phyloP scores from a whole-genome alignment of 1,140 invertebrate genomes.

The Neotoxoptera formosana region DNA sequence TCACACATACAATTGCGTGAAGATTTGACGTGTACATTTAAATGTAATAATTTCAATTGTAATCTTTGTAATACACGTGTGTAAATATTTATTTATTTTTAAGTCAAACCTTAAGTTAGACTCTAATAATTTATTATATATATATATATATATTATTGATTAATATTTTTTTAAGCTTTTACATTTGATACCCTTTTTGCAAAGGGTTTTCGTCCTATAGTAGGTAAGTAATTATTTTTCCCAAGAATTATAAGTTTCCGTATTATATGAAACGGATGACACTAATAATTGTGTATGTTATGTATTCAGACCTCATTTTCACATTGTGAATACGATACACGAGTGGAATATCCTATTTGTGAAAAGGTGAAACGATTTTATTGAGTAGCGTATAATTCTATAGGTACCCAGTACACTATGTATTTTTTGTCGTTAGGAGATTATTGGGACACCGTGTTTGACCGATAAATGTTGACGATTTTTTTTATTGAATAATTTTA shows the following conservation, averaged over 20 bases:
- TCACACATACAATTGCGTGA: background rate
- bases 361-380: conserved; percentile 17
- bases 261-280: background rate
- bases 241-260: background rate
- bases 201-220: background rate
- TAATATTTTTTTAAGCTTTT: background rate
- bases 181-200: background rate
- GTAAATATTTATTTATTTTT: background rate
- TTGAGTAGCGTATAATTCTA: background rate
- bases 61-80: background rate
- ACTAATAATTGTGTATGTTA: background rate
- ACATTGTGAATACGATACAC: background rate
- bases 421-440: background rate
- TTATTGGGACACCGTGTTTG: background rate
- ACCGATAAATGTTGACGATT: background rate
- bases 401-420: background rate
- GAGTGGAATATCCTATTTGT: conserved; percentile 12
- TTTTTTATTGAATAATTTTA: background rate
- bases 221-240: background rate
- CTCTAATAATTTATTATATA: background rate
- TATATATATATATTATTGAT: background rate
- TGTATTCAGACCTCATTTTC: conserved; percentile 6
- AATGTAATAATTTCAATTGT: background rate
- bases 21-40: background rate
- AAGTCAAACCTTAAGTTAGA: background rate